phyloP scores from a whole-genome alignment of 1,140 invertebrate species.

The Calliphora vicina region DNA sequence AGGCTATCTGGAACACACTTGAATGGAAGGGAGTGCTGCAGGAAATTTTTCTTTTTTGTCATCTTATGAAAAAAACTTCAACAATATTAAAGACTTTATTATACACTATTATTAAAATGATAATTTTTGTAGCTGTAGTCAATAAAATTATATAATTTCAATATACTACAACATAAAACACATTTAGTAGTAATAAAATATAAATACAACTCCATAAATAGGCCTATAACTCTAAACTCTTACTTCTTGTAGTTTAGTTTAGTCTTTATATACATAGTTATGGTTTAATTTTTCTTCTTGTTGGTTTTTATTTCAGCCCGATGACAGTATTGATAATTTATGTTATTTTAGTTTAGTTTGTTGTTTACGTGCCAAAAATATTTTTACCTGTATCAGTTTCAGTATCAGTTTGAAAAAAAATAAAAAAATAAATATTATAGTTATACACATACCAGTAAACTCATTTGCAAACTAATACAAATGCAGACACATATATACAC shows the following conservation, averaged over 20 bases:
- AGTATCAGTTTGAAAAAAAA: background rate
- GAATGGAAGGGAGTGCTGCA: no score
- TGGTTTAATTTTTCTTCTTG: background rate
- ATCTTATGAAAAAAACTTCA: no score
- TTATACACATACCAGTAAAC: no score
- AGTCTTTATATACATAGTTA: no score
- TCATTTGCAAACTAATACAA: no score
- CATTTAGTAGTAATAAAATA: background rate
- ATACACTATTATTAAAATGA: no score
- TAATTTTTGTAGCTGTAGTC: no score
- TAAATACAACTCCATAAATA: background rate
- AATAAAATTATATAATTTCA: no score
- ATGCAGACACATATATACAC: background rate
- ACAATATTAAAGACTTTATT: no score
- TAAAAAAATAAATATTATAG: background rate
- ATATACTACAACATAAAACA: background rate
- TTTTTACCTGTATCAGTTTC: conserved; percentile 15
- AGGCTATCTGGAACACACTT: no score
- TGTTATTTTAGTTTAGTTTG: conserved; percentile 22
- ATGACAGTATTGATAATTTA: conserved; percentile 34
- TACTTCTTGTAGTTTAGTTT: no score
- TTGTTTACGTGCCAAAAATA: conserved; percentile 35
- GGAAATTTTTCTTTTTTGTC: no score
- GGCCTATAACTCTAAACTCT: background rate
- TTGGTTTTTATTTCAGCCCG: background rate